These are phyloP conservation scores for Danaus plexippus DNA, from an alignment of 1,140 invertebrate species.

Conservation along the genomic window DNA sequence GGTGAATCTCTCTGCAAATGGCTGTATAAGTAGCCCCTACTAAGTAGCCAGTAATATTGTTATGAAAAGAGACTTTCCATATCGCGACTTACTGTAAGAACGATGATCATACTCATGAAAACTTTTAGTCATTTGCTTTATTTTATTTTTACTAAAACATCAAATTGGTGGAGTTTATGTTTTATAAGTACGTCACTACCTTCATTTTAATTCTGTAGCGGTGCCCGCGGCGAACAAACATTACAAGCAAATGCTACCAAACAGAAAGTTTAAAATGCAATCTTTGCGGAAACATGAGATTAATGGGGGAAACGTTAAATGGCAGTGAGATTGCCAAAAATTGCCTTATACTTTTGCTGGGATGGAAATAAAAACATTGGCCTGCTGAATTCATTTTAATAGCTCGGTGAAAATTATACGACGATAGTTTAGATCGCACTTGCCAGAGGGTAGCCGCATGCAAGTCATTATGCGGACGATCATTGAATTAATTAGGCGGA, in stretches of 20 bases:
- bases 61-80: too few relatives aligned
- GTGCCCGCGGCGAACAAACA: conserved; percentile 28
- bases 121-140: too few relatives aligned
- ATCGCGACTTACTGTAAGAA: too few relatives aligned
- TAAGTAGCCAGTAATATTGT: background rate
- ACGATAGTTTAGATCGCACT: conserved; percentile 44
- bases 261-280: conserved; percentile 62
- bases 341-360: conserved; percentile 19
- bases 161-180: background rate
- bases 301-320: conserved; percentile 58
- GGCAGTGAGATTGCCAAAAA: conserved; percentile 51
- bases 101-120: too few relatives aligned
- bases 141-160: background rate
- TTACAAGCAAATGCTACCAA: conserved; percentile 57
- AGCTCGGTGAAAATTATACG: conserved; percentile 50
- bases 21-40: conserved; percentile 52
- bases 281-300: conserved; percentile 55
- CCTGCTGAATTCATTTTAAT: conserved; percentile 50
- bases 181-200: conserved; percentile 5
- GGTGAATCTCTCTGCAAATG: conserved; percentile 58
- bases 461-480: conserved; percentile 64
- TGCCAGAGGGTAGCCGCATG: conserved; percentile 42
- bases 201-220: conserved; percentile 37
- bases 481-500: conserved; percentile 61
- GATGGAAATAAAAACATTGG: conserved; percentile 42